phyloP scores from a whole-genome alignment of 1,140 invertebrate species.

The Musca domestica region DNA sequence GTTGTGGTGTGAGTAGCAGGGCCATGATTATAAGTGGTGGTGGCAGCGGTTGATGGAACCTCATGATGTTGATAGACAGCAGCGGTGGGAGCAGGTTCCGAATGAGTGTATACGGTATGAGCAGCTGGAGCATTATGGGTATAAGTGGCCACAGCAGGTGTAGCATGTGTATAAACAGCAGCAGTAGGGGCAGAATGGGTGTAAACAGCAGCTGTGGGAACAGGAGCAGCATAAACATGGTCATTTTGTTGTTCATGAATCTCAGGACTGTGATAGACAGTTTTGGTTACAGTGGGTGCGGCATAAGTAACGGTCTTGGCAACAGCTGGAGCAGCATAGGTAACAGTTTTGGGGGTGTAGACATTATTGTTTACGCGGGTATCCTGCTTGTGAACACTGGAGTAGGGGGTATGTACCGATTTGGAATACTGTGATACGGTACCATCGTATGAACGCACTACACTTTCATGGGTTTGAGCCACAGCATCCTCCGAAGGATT shows the following conservation, averaged over 20 bases:
- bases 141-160: slow-evolving; percentile 48
- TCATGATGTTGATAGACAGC: slow-evolving; percentile 14
- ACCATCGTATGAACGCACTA: slow-evolving; percentile 59
- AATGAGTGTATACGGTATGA: neutral
- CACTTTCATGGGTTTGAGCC: slow-evolving; percentile 59
- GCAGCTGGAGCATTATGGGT: slow-evolving; percentile 57
- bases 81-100: slow-evolving; percentile 18
- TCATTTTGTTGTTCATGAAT: slow-evolving; percentile 22
- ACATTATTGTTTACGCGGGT: slow-evolving; percentile 60
- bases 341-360: slow-evolving; percentile 38
- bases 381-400: slow-evolving; percentile 63
- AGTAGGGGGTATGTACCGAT: slow-evolving; percentile 63
- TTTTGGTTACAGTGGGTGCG: slow-evolving; percentile 36
- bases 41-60: slow-evolving; percentile 38
- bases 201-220: slow-evolving; percentile 34
- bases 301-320: slow-evolving; percentile 36
- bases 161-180: slow-evolving; percentile 36
- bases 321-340: slow-evolving; percentile 33
- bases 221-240: slow-evolving; percentile 15
- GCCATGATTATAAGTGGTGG: slow-evolving; percentile 57
- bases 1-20: slow-evolving; percentile 50
- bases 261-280: slow-evolving; percentile 29
- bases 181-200: slow-evolving; percentile 29
- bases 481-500: slow-evolving; percentile 55
- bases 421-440: slow-evolving; percentile 63